A percentile compares a stretch with the other conserved stretches of the same genome.
Conservation (phyloP, 2,797 vertebrate species). For the Tolypeutes matacus region DNA sequence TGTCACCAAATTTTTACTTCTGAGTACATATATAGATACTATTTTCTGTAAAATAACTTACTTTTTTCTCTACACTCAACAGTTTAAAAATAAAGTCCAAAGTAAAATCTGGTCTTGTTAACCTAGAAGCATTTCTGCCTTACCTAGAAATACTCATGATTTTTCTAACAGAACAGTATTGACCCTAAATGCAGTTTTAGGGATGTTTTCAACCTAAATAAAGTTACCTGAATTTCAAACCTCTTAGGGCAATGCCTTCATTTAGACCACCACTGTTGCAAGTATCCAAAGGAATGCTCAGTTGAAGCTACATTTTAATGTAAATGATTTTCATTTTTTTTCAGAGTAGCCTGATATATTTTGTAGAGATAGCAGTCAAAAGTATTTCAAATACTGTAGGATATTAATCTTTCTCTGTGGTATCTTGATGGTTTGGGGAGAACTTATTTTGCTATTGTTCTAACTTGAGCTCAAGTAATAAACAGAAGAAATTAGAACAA, state of each 20-base stretch:
- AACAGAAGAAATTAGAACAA: no score
- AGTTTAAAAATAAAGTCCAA: conserved; percentile 57
- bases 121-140: no score
- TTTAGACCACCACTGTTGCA: background rate
- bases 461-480: background rate
- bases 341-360: conserved; percentile 34
- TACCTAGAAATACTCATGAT: no score
- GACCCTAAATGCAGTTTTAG: background rate
- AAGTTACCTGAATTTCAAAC: no score
- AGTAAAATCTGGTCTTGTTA: conserved; percentile 67
- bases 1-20: no score
- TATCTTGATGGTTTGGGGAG: background rate
- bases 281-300: background rate
- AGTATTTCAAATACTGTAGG: background rate
- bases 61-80: conserved; percentile 42
- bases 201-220: conserved; percentile 44
- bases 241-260: background rate
- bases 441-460: conserved; percentile 30
- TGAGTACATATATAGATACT: no score
- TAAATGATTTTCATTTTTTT: conserved; percentile 13
- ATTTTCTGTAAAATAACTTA: conserved; percentile 41
- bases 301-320: background rate
- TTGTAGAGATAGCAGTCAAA: conserved; percentile 76
- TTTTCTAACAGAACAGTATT: no score
- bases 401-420: background rate